Base-by-base conservation (phyloP, 2,888 invertebrate species). In the Torymus auratus region DNA sequence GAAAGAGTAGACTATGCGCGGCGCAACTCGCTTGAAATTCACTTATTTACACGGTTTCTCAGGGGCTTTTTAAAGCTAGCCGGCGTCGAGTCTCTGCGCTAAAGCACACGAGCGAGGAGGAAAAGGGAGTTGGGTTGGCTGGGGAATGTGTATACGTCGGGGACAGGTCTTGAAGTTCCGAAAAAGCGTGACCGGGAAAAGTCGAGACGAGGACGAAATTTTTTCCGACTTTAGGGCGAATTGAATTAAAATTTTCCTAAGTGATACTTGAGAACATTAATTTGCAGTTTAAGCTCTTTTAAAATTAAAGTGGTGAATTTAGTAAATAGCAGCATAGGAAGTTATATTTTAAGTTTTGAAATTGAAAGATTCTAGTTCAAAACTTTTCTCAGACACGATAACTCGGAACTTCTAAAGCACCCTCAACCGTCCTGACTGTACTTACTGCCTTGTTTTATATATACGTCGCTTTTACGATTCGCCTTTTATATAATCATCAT, bases 31-130 rank as follows among this genome's bases (percentile, higher is more conserved):
- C 68, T 15, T 69, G n/a, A 73, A 81, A 75, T 77, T 61, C 58
- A 72, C 73, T 78, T 81, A 81, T 78, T 72, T 77, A 78, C 78
- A 78, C 58, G 69, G 55, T 52, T 14, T 41, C 17, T 65, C 20
- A 53, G 50, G 41, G 41, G 41, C 41, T 53, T 60, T 71, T 75
- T 65, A 67, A 71, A 75, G 71, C 67, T 64, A 69, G 3, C 14
- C 58, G 52, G 67, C 41, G 41, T 41, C 41, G 50, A 58, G 23
- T 64, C 65, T 58, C 65, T 58, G 41, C 71, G 60, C 20, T 65
- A 65, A 74, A 80, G 65, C 68, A 77, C 62, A 41, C 41, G 41
- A 7, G 41, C 41, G 1, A 7, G 7, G 41, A 7, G 50, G 58
- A 52, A 81, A 72, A 62, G 56, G 55, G 53, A 58, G 23, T 14